Percentiles rank a stretch among this genome's conserved stretches.
These are phyloP conservation scores for Cryptocheilus praepositus DNA, from an alignment of 2,888 invertebrate species.

Conservation along the genomic window DNA sequence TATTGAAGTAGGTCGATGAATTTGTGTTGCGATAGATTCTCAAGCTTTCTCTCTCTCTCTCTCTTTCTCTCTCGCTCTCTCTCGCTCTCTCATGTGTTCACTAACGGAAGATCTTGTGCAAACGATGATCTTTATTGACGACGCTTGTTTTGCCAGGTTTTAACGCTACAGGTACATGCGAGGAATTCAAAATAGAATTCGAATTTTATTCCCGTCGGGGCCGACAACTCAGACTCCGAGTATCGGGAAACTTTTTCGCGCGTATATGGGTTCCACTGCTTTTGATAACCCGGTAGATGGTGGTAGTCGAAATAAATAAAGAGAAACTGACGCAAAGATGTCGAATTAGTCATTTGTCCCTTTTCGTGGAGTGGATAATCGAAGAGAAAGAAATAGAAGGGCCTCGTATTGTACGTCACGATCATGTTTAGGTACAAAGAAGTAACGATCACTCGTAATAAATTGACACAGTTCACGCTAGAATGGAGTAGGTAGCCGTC, in stretches of 20 bases:
- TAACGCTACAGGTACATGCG: slow-evolving; percentile 53
- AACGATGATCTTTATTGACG: slow-evolving; percentile 36
- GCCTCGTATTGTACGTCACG: neutral
- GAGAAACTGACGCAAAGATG: neutral
- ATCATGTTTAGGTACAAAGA: slow-evolving; percentile 13
- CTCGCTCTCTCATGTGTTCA: slow-evolving; percentile 21
- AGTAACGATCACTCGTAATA: slow-evolving; percentile 30
- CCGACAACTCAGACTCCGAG: slow-evolving; percentile 15
- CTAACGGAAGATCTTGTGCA: slow-evolving; percentile 66
- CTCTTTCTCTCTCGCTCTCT: slow-evolving; percentile 1
- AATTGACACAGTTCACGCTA: slow-evolving; percentile 54
- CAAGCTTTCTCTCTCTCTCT: slow-evolving; percentile 18
- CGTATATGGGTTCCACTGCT: neutral
- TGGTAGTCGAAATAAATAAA: neutral
- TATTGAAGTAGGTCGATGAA: slow-evolving; percentile 60
- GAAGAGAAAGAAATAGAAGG: neutral
- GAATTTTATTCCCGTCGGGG: slow-evolving; percentile 29
- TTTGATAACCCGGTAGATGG: too few relatives aligned
- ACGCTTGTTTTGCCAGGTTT: slow-evolving; percentile 30
- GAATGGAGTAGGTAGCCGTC: slow-evolving; percentile 30
- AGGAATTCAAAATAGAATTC: slow-evolving; percentile 48
- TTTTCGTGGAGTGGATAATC: neutral
- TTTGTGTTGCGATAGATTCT: slow-evolving; percentile 50
- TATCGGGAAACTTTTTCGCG: neutral
- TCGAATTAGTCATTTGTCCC: neutral